A percentile compares a stretch with the other conserved stretches of the same genome.
phyloP scores from a whole-genome alignment of 2,888 invertebrate genomes.

The Mimumesa dahlbomi region DNA sequence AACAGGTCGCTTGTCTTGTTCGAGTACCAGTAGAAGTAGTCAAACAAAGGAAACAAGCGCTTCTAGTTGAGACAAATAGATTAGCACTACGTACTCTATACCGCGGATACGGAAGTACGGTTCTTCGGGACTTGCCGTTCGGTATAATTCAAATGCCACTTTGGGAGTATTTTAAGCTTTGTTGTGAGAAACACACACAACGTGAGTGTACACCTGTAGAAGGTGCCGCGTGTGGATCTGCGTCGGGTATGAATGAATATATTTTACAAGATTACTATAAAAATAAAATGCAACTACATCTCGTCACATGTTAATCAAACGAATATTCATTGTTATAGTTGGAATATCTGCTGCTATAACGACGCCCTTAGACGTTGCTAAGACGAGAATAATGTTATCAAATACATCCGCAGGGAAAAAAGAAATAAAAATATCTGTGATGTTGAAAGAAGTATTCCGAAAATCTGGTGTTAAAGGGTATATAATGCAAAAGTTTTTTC shows the following conservation, averaged over 20 bases:
- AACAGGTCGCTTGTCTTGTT: constrained; percentile 92
- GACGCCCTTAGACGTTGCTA: constrained; percentile 97
- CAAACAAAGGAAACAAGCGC: constrained; percentile 95
- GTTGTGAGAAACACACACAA: constrained; percentile 78
- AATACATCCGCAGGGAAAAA: constrained; percentile 81
- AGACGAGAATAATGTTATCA: constrained; percentile 98
- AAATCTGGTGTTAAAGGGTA: constrained; percentile 88
- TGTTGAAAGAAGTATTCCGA: constrained; percentile 83
- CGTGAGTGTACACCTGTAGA: constrained; percentile 84
- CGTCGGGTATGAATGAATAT: constrained; percentile 84
- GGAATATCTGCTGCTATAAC: constrained; percentile 93
- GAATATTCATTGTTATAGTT: constrained; percentile 79
- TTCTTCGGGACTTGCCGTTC: constrained; percentile 94
- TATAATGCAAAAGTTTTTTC: constrained; percentile 55
- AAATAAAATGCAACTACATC: too few species aligned
- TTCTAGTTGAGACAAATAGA: constrained; percentile 76
- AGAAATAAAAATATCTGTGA: constrained; percentile 81
- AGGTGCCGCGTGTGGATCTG: constrained; percentile 92
- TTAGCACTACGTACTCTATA: constrained; percentile 82
- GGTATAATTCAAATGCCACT: constrained; percentile 97
- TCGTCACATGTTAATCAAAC: too few species aligned
- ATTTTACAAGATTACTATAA: not conserved
- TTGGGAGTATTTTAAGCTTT: constrained; percentile 94
- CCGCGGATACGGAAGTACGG: constrained; percentile 89
- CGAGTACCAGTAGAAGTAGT: constrained; percentile 98